Evolutionary conservation across 1,140 invertebrate genomes (phyloP).

Genomic region (Globodera ellingtonae): DNA sequence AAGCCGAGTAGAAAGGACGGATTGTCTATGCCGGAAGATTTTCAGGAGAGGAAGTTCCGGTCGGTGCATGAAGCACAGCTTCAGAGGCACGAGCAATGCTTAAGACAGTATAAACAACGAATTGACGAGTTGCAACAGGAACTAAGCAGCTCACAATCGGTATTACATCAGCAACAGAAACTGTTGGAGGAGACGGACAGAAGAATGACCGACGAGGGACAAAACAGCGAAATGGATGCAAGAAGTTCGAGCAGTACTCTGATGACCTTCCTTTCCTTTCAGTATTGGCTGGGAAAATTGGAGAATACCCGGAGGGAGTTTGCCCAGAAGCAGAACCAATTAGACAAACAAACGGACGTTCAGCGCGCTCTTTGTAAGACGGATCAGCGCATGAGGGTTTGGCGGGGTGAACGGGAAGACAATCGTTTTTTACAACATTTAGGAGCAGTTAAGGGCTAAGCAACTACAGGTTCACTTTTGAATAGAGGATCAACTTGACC

Average conservation of each 20-base stretch:
- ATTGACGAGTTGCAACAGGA: slow-evolving; percentile 85
- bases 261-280: neutral
- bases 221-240: slow-evolving; percentile 35
- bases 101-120: slow-evolving; percentile 77
- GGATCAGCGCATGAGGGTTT: slow-evolving; percentile 11
- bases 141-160: slow-evolving; percentile 68
- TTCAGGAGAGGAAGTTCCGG: neutral
- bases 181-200: slow-evolving; percentile 34
- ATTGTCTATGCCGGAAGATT: neutral
- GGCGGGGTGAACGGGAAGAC: neutral
- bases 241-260: neutral
- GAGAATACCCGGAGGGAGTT: slow-evolving; percentile 21
- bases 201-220: neutral
- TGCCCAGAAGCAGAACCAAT: slow-evolving; percentile 49
- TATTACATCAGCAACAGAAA: slow-evolving; percentile 59
- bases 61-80: neutral
- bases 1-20: neutral
- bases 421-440: neutral
- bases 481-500: neutral
- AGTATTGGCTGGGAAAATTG: slow-evolving; percentile 49
- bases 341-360: slow-evolving; percentile 9
- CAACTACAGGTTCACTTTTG: neutral
- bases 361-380: neutral
- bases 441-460: neutral
- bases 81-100: neutral